Evolutionary conservation across 2,797 vertebrate species (phyloP).

Genomic region (Tapirus indicus): DNA sequence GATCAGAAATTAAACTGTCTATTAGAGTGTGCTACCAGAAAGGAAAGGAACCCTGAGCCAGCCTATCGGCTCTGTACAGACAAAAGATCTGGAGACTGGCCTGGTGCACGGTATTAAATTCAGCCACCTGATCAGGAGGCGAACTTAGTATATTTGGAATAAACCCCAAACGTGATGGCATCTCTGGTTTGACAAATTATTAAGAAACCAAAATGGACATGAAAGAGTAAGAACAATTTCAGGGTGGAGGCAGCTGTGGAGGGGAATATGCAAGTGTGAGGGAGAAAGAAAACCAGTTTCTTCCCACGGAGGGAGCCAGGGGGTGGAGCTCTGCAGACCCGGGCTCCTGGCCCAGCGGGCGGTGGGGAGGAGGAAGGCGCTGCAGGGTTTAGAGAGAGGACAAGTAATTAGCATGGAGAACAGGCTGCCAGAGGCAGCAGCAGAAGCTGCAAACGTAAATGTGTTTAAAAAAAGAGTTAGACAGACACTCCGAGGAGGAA

Average conservation of each 20-base stretch:
- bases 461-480: constrained; percentile 34
- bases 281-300: background rate
- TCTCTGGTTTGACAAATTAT: constrained; percentile 33
- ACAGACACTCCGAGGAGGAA: background rate
- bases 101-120: background rate
- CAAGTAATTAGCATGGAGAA: background rate
- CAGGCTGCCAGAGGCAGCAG: background rate
- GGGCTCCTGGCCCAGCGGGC: background rate
- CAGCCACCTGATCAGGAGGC: constrained; percentile 17
- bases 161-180: background rate
- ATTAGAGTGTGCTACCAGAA: constrained; percentile 41
- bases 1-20: constrained; percentile 41
- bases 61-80: background rate
- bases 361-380: background rate
- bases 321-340: background rate
- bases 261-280: background rate
- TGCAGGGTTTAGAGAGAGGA: background rate
- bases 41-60: background rate
- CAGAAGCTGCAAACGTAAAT: background rate
- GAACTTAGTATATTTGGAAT: constrained; percentile 22
- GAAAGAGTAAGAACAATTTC: constrained; percentile 14
- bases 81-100: constrained; percentile 47
- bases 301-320: background rate
- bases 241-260: background rate
- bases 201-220: background rate